A percentile compares a stretch with the other conserved stretches of the same genome.
Evolutionary conservation across 2,888 invertebrate species (phyloP).

Genomic region (Melanophora roralis): DNA sequence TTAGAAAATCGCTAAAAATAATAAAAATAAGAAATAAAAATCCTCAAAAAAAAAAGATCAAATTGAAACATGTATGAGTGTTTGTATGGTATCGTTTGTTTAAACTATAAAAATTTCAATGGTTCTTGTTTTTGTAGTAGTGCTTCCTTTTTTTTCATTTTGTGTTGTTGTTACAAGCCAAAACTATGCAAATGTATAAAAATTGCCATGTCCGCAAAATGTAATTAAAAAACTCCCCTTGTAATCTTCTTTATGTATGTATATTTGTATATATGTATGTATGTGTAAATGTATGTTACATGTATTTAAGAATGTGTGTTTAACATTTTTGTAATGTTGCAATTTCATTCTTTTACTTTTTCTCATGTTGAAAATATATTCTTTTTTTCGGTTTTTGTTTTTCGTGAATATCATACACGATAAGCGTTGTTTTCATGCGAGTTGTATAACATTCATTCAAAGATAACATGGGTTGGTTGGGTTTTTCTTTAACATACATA

Average conservation of each 20-base stretch:
- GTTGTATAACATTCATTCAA: constrained; percentile 2
- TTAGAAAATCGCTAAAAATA: constrained; percentile 56
- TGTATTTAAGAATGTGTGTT: constrained; percentile 42
- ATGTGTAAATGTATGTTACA: background rate
- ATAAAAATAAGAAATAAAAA: constrained; percentile 1
- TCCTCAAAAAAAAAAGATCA: constrained; percentile 26
- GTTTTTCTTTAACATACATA: too few species aligned
- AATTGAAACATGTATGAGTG: constrained; percentile 36
- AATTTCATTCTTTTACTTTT: constrained; percentile 30
- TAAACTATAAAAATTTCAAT: constrained; percentile 49
- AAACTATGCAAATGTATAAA: constrained; percentile 45
- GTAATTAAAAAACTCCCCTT: constrained; percentile 61
- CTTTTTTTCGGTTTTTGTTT: constrained; percentile 22
- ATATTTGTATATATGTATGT: background rate
- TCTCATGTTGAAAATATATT: constrained; percentile 21
- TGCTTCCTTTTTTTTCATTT: too few species aligned
- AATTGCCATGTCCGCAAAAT: constrained; percentile 62
- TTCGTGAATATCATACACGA: constrained; percentile 25
- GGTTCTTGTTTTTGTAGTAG: background rate
- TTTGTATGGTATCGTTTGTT: constrained; percentile 29
- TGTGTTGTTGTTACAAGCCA: constrained; percentile 22
- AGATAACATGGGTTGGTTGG: constrained; percentile 53
- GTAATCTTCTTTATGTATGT: constrained; percentile 46
- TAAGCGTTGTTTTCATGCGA: constrained; percentile 44
- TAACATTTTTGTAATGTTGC: constrained; percentile 57